These are phyloP conservation scores for Apostichopus japonicus DNA, from an alignment of 35 echinoderm and acorn worm genomes.

Conservation along the genomic window DNA sequence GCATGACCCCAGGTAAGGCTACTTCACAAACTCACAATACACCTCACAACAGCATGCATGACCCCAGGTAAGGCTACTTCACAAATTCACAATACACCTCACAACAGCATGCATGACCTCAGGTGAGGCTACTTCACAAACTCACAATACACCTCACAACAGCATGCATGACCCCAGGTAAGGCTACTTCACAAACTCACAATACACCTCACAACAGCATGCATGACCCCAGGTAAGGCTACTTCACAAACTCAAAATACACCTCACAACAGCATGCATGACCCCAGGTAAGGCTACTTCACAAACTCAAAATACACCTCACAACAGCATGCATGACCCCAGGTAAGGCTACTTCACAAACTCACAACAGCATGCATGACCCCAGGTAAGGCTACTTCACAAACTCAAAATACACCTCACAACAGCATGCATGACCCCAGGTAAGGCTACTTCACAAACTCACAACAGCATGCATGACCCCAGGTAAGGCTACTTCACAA, in stretches of 20 bases:
- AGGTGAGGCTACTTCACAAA: background rate
- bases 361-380: background rate
- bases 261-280: too few species aligned
- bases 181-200: background rate
- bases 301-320: too few species aligned
- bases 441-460: too few species aligned
- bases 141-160: too few species aligned
- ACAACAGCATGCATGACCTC: too few species aligned
- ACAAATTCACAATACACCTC: too few species aligned
- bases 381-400: too few species aligned
- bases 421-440: too few species aligned
- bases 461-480: slow-evolving; percentile 91
- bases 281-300: background rate
- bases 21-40: background rate
- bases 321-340: slow-evolving; percentile 89
- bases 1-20: slow-evolving; percentile 85
- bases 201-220: too few species aligned
- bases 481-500: slow-evolving; percentile 59
- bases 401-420: too few species aligned
- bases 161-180: slow-evolving; percentile 96
- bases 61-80: background rate
- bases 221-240: background rate
- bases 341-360: slow-evolving; percentile 59
- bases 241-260: too few species aligned
- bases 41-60: background rate